Evolutionary conservation across 2,888 invertebrate genomes (phyloP).

Genomic region (Dioctria rufipes): DNA sequence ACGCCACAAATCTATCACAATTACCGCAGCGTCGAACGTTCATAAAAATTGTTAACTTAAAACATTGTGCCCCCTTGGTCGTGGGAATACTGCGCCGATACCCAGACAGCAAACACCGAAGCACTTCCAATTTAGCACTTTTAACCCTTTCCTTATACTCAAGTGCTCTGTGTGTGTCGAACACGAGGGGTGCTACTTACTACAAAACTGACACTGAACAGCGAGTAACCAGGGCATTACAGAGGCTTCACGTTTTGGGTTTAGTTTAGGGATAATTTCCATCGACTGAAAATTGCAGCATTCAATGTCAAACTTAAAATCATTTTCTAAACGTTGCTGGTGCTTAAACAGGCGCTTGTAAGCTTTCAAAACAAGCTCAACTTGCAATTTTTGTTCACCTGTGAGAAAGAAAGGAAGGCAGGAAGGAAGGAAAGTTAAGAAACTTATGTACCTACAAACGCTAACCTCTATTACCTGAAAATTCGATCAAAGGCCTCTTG

Average conservation of each 20-base stretch:
- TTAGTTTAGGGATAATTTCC: constrained; percentile 12
- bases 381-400: constrained; percentile 23
- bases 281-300: constrained; percentile 36
- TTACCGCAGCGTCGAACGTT: not conserved
- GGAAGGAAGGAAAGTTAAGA: not conserved
- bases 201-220: constrained; percentile 45
- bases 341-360: constrained; percentile 12
- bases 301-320: constrained; percentile 30
- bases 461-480: not conserved
- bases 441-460: too few relatives aligned
- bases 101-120: constrained; percentile 3
- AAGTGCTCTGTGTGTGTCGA: not conserved
- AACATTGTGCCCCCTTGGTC: constrained; percentile 17
- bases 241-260: constrained; percentile 7
- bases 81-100: not conserved
- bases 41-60: not conserved
- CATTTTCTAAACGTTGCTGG: not conserved
- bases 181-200: not conserved
- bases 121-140: constrained; percentile 11
- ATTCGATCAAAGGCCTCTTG: not conserved
- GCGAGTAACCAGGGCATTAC: constrained; percentile 15
- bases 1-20: not conserved
- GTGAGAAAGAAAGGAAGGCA: not conserved
- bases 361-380: constrained; percentile 20
- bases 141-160: not conserved